Base-by-base conservation (phyloP, 2,888 invertebrate genomes). In the Meiosimyza decipiens region DNA sequence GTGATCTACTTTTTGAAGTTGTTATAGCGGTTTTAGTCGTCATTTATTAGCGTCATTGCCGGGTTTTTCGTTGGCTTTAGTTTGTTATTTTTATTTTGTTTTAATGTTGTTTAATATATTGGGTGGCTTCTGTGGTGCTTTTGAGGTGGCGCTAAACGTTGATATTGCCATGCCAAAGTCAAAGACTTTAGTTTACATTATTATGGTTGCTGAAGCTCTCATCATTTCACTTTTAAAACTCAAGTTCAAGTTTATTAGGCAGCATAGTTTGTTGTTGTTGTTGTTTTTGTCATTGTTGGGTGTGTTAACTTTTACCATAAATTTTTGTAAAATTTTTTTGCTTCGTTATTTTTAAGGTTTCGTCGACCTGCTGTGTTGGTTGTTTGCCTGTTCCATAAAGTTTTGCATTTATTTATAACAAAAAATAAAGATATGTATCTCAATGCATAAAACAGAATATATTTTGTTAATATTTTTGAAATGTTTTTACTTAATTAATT, bases 401-500 rank as follows among this genome's bases (percentile, higher is more conserved):
- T 70, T 70, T 70, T 22, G 62, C n/a, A 70, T 70, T 70, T 70
- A 60, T 70, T 70, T 70, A 62, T 52, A 70, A 70, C 70, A 62
- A 70, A 70, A 70, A 40, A 7, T 9, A 40, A 40, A 40, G 1
- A 40, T 40, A 40, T 40, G 9, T 2, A 40, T 40, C 1, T 40
- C 5, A 40, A 7, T 40, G 40, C 2, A 40, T 40, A 40, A 40
- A 40, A 40, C 40, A 40, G 6, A 40, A 40, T 40, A 9, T 62
- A 62, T 52, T 60, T 60, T 51, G 59, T 60, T 13, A 6, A 40
- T 40, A 40, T 40, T 40, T 40, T 7, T 40, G 40, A 40, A 40
- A 7, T 1, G 6, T 40, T 40, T 40, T 40, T 40, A 9, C 40
- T 40, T 40, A 28, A 3, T 28, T 28, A 28, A 28, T 40, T 40